Conservation (phyloP, 2,888 invertebrate genomes). For the Halocaridina rubra region DNA sequence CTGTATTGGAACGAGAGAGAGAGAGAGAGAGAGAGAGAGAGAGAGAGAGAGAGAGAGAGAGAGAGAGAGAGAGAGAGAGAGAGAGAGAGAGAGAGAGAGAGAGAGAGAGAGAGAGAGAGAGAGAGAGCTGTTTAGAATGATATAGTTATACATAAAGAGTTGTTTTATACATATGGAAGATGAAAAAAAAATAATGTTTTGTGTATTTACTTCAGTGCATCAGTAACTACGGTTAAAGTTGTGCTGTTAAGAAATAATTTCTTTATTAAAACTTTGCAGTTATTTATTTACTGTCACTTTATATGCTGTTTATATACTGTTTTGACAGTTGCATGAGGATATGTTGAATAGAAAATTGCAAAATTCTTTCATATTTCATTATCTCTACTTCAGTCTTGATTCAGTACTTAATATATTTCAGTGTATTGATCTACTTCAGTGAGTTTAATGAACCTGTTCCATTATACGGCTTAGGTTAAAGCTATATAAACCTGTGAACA, state of each 20-base stretch:
- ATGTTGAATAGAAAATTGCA: too few species aligned
- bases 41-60: neutral
- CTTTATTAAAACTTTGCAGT: too few species aligned
- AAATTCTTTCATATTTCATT: too few species aligned
- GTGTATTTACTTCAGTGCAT: neutral
- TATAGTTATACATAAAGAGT: neutral
- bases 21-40: neutral
- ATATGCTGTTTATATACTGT: too few species aligned
- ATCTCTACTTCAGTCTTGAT: too few species aligned
- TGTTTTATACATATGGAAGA: neutral
- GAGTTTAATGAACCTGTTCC: too few species aligned
- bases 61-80: neutral
- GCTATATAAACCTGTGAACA: too few species aligned
- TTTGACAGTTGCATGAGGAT: too few species aligned
- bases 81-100: neutral
- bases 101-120: neutral
- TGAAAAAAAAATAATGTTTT: neutral
- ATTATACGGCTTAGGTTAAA: too few species aligned
- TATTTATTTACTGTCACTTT: too few species aligned
- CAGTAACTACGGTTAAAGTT: neutral
- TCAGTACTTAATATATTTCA: too few species aligned
- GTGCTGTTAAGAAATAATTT: neutral
- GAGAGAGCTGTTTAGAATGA: conserved; percentile 5
- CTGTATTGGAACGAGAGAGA: neutral
- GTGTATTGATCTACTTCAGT: too few species aligned